These are phyloP conservation scores for Phoebastria nigripes DNA, from an alignment of 2,797 vertebrate species.

Conservation along the genomic window DNA sequence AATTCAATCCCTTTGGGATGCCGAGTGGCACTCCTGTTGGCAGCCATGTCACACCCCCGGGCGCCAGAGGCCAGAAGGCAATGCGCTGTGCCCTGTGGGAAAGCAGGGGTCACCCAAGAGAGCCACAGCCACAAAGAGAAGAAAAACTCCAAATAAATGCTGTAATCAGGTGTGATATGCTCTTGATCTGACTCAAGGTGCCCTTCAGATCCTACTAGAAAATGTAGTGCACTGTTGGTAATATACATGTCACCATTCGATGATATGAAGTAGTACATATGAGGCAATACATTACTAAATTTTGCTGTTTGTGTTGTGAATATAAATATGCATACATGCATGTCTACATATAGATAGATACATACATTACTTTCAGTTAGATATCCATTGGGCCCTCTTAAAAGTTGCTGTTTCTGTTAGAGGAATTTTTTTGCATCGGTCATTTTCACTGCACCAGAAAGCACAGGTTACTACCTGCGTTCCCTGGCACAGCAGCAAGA, in stretches of 20 bases:
- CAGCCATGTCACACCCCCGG: background rate
- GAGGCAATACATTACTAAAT: background rate
- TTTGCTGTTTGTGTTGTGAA: background rate
- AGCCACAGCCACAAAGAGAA: background rate
- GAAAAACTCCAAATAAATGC: background rate
- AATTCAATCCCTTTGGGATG: background rate
- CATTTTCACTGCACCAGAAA: background rate
- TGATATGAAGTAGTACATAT: background rate
- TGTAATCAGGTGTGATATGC: background rate
- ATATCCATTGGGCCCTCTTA: background rate
- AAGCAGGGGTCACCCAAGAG: background rate
- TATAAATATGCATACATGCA: background rate
- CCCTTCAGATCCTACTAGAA: background rate
- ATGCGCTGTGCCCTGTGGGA: fast-evolving
- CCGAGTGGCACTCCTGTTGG: background rate
- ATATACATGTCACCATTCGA: background rate
- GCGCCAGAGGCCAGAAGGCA: background rate
- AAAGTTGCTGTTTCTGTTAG: background rate
- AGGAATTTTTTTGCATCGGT: background rate
- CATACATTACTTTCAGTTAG: background rate
- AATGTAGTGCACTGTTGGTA: background rate
- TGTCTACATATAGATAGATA: too few species aligned
- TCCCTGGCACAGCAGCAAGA: background rate
- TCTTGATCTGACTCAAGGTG: background rate
- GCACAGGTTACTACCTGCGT: too few species aligned